These are phyloP conservation scores for Vimba vimba DNA, from an alignment of 2,113 vertebrate genomes.

Conservation along the genomic window DNA sequence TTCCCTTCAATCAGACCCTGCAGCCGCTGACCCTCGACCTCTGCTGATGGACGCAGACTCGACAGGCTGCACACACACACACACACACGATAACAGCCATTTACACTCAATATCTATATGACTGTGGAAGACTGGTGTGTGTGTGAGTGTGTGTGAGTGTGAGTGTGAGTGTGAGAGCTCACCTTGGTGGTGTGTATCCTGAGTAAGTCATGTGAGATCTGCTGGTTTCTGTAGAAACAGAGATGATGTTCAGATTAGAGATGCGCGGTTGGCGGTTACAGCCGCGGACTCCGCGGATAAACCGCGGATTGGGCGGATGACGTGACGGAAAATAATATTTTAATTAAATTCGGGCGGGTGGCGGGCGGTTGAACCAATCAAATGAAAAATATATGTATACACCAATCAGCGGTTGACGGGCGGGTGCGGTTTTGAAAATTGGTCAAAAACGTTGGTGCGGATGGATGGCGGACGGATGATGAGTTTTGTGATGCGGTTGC, in stretches of 20 bases:
- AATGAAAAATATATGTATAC: too few species aligned
- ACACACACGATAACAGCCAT: constrained; percentile 50
- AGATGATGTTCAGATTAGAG: constrained; percentile 26
- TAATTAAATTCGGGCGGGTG: too few species aligned
- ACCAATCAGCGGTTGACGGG: too few species aligned
- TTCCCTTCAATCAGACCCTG: constrained; percentile 82
- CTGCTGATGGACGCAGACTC: constrained; percentile 60
- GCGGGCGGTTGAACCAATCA: too few species aligned
- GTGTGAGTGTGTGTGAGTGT: background rate
- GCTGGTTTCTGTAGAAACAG: constrained; percentile 55
- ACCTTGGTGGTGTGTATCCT: constrained; percentile 68
- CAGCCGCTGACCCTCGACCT: constrained; percentile 69
- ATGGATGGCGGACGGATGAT: too few species aligned
- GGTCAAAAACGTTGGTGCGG: too few species aligned
- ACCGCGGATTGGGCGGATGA: too few species aligned
- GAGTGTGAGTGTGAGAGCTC: background rate
- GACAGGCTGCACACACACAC: constrained; percentile 67
- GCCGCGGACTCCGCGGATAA: too few species aligned
- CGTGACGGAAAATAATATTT: too few species aligned
- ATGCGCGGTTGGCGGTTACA: too few species aligned
- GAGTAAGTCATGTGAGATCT: constrained; percentile 54
- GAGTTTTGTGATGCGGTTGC: too few species aligned
- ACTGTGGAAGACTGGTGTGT: background rate
- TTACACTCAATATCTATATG: background rate
- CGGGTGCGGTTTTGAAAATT: too few species aligned